Base-by-base conservation (phyloP, 2,113 vertebrate genomes). In the Lutjanus erythropterus region DNA sequence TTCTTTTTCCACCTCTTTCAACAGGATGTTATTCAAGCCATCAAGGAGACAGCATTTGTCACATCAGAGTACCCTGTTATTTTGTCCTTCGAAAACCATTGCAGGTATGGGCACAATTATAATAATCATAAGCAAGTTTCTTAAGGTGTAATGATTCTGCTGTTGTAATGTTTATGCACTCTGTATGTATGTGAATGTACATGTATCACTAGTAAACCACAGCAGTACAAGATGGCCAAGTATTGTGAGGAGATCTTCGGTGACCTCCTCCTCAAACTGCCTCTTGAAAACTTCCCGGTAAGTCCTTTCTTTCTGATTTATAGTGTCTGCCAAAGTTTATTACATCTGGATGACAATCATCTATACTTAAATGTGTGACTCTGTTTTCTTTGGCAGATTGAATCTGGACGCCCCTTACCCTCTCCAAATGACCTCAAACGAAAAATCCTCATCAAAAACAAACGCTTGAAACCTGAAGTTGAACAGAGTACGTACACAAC, bases 361-460 rank as follows among this genome's bases (percentile, higher is more conserved):
- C 4, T 14, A 16, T 29, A 31, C 52, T 49, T 71, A 5, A 66
- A 31, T 23, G 7, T n/a, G 1, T 58, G 18, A 18, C 12, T 15
- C 0, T 73, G 6, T 76, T 84, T 6, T 85, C n/a, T 78, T 23
- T 23, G 89, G 19, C 92, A 99, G 98, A 96, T 99, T 12, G 98
- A 99, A 91, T 16, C 96, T 25, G 97, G 95, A 2, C 96, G 96
- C 58, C 50, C 96, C 0, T 92, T 99, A 78, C 98, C 98, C 2
- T 99, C 98, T 21, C 97, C 98, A 11, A 98, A 95, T 67, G 98
- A 99, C 55, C 97, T 99, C 62, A 99, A 94, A 90, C 96, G 96
- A 76, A 99, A 99, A 95, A 99, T 99, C 88, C 97, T 99, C 75
- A 99, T 99, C 84, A 99, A 99, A 95, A 99, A 99, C 92, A 99